These are phyloP conservation scores for Oncorhynchus gorbuscha DNA, from an alignment of 2,113 vertebrate species.

Conservation along the genomic window DNA sequence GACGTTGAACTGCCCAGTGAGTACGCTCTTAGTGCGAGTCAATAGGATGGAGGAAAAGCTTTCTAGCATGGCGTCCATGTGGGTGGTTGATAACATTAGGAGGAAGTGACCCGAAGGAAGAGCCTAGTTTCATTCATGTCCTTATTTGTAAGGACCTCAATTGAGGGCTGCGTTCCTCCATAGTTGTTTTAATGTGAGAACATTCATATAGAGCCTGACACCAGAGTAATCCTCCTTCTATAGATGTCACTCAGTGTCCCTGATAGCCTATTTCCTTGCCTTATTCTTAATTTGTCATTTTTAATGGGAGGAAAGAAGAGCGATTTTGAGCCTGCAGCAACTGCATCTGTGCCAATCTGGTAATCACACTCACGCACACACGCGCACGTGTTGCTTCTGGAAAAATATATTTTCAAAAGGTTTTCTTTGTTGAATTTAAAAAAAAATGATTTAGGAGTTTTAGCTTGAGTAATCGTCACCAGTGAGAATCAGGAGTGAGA, in stretches of 20 bases:
- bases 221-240: slow-evolving; percentile 52
- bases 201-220: slow-evolving; percentile 33
- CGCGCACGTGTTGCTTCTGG: neutral
- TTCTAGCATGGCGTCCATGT: no score
- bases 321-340: neutral
- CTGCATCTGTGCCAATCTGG: no score
- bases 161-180: slow-evolving; percentile 33
- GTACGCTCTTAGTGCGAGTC: no score
- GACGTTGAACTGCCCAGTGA: no score
- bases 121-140: no score
- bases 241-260: neutral
- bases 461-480: neutral
- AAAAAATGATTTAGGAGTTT: no score
- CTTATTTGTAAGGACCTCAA: no score
- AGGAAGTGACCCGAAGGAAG: no score
- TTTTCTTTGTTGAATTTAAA: no score
- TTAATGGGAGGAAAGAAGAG: slow-evolving; percentile 38
- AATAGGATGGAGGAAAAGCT: no score
- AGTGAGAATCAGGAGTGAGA: slow-evolving; percentile 10
- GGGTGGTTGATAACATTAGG: no score
- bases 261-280: slow-evolving; percentile 36
- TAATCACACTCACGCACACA: neutral
- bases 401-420: no score
- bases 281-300: slow-evolving; percentile 48
- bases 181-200: slow-evolving; percentile 42